Evolutionary conservation across 2,797 vertebrate species (phyloP).

Genomic region (Scolopax bukidnonensis): DNA sequence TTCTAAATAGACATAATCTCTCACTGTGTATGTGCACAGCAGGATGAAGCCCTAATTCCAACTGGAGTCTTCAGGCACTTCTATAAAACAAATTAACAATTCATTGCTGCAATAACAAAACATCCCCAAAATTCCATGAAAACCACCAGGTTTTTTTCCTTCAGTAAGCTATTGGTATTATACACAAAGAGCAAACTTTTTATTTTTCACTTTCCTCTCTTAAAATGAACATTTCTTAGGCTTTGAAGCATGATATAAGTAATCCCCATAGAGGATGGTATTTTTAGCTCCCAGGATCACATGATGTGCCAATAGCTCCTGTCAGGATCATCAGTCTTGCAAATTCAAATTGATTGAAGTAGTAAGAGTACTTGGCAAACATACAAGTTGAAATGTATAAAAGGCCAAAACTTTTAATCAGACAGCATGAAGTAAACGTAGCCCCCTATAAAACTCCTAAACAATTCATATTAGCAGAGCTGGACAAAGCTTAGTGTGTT

Average conservation of each 20-base stretch:
- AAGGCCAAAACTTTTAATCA: conserved; percentile 32
- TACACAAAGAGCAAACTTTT: not conserved
- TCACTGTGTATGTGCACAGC: accelerated
- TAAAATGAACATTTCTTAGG: conserved; percentile 1
- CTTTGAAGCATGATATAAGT: conserved; percentile 68
- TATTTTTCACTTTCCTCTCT: not conserved
- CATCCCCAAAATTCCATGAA: not conserved
- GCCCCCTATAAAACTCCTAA: not conserved
- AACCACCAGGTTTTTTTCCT: not conserved
- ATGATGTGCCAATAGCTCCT: conserved; percentile 60
- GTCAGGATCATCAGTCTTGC: conserved; percentile 60
- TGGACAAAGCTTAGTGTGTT: not conserved
- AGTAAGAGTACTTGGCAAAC: conserved; percentile 63
- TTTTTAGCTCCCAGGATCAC: conserved; percentile 68
- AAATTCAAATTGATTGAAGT: conserved; percentile 74
- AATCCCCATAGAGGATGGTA: conserved; percentile 44
- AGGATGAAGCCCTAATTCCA: not conserved
- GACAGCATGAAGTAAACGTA: not conserved
- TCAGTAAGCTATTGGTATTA: not conserved
- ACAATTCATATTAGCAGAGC: not conserved
- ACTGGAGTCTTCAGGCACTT: not conserved
- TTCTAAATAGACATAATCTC: not conserved
- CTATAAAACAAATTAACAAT: not conserved
- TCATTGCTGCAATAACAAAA: not conserved
- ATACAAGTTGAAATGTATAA: conserved; percentile 11